A percentile compares a stretch with the other conserved stretches of the same genome.
phyloP scores from a whole-genome alignment of 1,140 invertebrate genomes.

The Lepidurus packardi region DNA sequence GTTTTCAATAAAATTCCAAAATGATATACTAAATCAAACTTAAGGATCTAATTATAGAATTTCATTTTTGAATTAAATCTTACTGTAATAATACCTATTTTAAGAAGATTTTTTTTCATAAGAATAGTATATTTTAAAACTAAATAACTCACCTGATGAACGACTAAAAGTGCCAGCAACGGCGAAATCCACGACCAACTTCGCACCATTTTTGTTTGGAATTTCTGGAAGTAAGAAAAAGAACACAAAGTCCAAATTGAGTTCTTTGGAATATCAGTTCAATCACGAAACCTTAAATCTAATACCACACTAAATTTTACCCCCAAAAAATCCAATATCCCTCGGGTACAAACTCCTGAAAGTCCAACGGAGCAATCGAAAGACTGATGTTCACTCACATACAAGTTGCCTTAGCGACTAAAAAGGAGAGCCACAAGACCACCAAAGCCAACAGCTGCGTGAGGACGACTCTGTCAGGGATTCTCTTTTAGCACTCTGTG shows the following conservation, averaged over 20 bases:
- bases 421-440: neutral
- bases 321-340: no score
- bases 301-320: no score
- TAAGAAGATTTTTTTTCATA: no score
- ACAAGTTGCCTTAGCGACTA: neutral
- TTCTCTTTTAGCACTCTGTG: neutral
- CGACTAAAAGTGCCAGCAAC: neutral
- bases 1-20: no score
- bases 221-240: neutral
- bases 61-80: no score
- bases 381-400: neutral
- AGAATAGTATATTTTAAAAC: no score
- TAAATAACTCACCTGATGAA: neutral
- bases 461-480: neutral
- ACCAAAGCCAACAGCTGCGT: neutral
- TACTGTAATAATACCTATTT: no score
- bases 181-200: neutral
- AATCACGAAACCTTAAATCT: no score
- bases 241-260: neutral
- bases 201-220: neutral
- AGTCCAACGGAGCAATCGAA: neutral
- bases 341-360: no score
- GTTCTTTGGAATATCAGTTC: neutral
- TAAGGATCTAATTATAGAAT: no score
- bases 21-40: no score